These are phyloP conservation scores for Gracilinanus agilis DNA, from an alignment of 2,113 vertebrate genomes.

Conservation along the genomic window DNA sequence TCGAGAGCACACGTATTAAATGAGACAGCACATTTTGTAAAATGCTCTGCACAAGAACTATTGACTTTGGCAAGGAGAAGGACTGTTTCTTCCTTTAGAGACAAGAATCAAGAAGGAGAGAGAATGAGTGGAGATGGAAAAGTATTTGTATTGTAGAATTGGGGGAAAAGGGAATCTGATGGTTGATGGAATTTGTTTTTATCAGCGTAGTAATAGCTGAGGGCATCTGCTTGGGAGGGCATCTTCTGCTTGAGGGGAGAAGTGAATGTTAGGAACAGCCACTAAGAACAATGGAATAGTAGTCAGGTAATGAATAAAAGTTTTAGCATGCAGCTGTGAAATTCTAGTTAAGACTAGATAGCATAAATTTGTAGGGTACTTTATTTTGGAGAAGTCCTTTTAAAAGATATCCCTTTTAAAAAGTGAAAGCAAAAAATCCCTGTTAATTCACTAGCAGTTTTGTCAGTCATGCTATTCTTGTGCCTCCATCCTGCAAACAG, in stretches of 20 bases:
- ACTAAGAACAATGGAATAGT: neutral
- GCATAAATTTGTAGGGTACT: neutral
- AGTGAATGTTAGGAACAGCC: neutral
- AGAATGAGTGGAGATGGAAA: neutral
- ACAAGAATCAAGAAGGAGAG: neutral
- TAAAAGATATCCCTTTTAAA: neutral
- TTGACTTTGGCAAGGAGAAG: neutral
- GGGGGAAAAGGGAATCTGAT: neutral
- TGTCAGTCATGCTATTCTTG: neutral
- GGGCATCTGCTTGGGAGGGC: neutral
- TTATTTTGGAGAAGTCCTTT: neutral
- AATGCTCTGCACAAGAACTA: neutral
- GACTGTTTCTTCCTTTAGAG: neutral
- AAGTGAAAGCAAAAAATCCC: neutral
- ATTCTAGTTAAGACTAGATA: neutral
- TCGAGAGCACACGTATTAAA: neutral
- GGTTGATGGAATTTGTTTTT: neutral
- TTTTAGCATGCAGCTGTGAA: neutral
- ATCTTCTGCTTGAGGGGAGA: neutral
- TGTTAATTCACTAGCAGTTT: neutral
- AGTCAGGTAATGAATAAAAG: neutral
- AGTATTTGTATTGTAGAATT: neutral
- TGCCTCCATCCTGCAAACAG: neutral
- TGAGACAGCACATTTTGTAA: neutral
- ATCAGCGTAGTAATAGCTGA: neutral